phyloP scores from a whole-genome alignment of 2,797 vertebrate species.

The Champsocephalus gunnari region DNA sequence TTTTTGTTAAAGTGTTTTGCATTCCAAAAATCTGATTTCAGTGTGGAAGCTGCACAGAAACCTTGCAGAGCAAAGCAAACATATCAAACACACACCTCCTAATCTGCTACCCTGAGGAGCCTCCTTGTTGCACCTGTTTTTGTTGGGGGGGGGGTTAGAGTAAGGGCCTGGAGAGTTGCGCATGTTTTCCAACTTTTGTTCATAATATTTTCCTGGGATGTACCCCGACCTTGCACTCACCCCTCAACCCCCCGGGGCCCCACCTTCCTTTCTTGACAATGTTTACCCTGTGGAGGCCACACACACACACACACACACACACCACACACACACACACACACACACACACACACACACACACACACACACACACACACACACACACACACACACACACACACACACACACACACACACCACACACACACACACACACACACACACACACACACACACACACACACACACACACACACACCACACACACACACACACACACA shows the following conservation, averaged over 20 bases:
- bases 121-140: constrained; percentile 18
- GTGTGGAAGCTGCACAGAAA: constrained; percentile 11
- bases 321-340: no score
- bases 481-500: no score
- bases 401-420: constrained; percentile 4
- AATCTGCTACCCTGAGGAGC: constrained; percentile 59
- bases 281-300: no score
- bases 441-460: constrained; percentile 3
- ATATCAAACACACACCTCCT: constrained; percentile 11
- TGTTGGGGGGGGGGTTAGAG: no score
- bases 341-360: constrained; percentile 5
- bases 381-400: background rate
- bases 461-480: no score
- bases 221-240: constrained; percentile 4
- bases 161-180: constrained; percentile 32
- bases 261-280: constrained; percentile 26
- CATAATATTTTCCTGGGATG: constrained; percentile 29
- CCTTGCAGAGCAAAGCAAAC: constrained; percentile 20
- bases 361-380: background rate
- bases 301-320: no score
- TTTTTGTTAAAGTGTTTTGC: constrained; percentile 3
- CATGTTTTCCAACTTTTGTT: constrained; percentile 47
- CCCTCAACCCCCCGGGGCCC: background rate
- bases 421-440: background rate
- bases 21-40: constrained; percentile 1